phyloP scores from a whole-genome alignment of 2,888 invertebrate genomes.

The Hybos culiciformis region DNA sequence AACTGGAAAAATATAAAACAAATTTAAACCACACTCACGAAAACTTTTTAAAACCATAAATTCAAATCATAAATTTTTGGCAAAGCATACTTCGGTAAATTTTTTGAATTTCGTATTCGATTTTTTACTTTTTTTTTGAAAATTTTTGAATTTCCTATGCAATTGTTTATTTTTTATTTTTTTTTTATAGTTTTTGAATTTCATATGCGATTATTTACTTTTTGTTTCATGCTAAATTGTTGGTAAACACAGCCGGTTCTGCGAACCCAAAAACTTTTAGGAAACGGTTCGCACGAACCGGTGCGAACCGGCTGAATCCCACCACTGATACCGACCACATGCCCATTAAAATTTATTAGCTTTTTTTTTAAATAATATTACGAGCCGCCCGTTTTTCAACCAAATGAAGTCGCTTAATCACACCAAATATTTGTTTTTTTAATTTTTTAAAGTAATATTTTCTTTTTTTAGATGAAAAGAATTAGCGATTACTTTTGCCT shows the following conservation, averaged over 20 bases:
- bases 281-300: neutral
- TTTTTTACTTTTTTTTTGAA: slow-evolving; percentile 1
- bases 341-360: no score
- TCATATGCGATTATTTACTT: neutral
- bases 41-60: no score
- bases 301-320: neutral
- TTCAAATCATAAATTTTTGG: no score
- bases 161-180: neutral
- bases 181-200: slow-evolving; percentile 1
- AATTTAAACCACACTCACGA: no score
- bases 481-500: no score
- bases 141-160: slow-evolving; percentile 1
- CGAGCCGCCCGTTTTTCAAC: no score
- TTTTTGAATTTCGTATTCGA: slow-evolving; percentile 1
- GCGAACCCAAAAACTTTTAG: slow-evolving; percentile 1
- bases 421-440: no score
- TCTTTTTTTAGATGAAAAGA: no score
- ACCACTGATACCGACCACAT: neutral
- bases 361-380: no score
- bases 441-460: no score
- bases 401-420: no score
- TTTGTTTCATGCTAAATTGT: slow-evolving; percentile 1
- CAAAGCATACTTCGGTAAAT: neutral
- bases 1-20: no score
- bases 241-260: neutral